phyloP scores from a whole-genome alignment of 2,888 invertebrate species.

The Drosophila pseudotalamancana region DNA sequence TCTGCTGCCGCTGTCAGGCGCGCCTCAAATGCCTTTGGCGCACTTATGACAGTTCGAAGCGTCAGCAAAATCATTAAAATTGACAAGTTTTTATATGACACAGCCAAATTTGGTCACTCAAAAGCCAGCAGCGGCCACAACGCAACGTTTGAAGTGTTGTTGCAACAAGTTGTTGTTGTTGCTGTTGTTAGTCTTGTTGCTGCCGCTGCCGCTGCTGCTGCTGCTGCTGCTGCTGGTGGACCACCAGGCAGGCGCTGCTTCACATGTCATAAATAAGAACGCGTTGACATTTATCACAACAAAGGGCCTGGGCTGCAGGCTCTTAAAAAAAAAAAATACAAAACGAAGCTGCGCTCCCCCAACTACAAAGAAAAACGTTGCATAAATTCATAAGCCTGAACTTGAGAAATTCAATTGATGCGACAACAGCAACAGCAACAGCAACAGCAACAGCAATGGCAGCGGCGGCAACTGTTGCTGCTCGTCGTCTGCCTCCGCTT shows the following conservation, averaged over 20 bases:
- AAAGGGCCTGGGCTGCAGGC: conserved; percentile 62
- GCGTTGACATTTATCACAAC: conserved; percentile 84
- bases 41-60: conserved; percentile 81
- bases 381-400: conserved; percentile 77
- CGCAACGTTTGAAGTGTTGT: conserved; percentile 74
- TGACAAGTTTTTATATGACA: conserved; percentile 78
- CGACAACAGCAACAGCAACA: conserved; percentile 39
- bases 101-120: conserved; percentile 74
- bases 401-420: conserved; percentile 81
- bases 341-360: conserved; percentile 15
- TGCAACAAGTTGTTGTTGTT: conserved; percentile 64
- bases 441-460: conserved; percentile 16
- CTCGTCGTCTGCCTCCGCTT: conserved; percentile 44
- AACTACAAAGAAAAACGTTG: conserved; percentile 63
- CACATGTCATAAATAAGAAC: conserved; percentile 84
- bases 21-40: conserved; percentile 71
- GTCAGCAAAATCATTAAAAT: conserved; percentile 82
- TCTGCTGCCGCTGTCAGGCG: conserved; percentile 32
- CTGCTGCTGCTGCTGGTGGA: conserved; percentile 41
- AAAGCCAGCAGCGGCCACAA: conserved; percentile 41
- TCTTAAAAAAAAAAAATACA: conserved; percentile 1
- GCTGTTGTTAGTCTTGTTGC: conserved; percentile 49
- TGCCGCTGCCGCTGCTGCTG: conserved; percentile 12
- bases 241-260: conserved; percentile 72
- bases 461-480: conserved; percentile 26